Base-by-base conservation (phyloP, 2,113 vertebrate species). In the Progne subis region DNA sequence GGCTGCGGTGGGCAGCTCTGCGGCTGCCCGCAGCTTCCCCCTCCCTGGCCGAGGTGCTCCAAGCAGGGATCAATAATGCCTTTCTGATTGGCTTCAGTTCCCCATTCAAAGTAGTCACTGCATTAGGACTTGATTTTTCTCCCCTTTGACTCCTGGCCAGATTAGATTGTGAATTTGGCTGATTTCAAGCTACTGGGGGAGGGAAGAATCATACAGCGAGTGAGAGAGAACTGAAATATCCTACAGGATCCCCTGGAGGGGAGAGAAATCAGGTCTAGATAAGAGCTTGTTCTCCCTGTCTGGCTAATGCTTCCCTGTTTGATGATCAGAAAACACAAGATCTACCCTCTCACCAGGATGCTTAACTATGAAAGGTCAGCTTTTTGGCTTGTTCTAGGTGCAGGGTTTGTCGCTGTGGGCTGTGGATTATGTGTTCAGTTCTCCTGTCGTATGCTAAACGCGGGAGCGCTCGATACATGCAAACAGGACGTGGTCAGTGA, bases 161-260 rank as follows among this genome's bases (percentile, higher is more conserved):
- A 96, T 96, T 90, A 96, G 92, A 94, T 92, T 79, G 88, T 96
- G 93, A 97, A 95, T 97, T 96, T 96, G 96, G 96, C 88, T 95
- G 86, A 95, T 97, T 96, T 95, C 90, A 88, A 87, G 90, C 85
- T 95, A 70, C 85, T 78, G 78, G 75, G 75, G 92, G 95, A 95
- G 92, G 86, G 91, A 80, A 87, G 82, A 93, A 77, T 80, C 81
- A 74, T 47, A 94, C 91, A 82, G 95, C 2, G 64, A 74, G 78
- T 0, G 3, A 77, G 88, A 61, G 80, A 91, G 86, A 91, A 75
- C 94, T 96, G 94, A 96, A 97, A 97, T 96, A 95, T 94, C 91
- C 92, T 85, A 90, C 92, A 91, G 83, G 93, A 96, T 93, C 95
- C 95, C 97, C 96, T 94, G 94, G 92, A 92, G 96, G 68, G 86